Evolutionary conservation across 2,888 invertebrate genomes (phyloP), one percentile per base, ranked within the genome.

Genomic region (Cryptocephalus primarius): DNA sequence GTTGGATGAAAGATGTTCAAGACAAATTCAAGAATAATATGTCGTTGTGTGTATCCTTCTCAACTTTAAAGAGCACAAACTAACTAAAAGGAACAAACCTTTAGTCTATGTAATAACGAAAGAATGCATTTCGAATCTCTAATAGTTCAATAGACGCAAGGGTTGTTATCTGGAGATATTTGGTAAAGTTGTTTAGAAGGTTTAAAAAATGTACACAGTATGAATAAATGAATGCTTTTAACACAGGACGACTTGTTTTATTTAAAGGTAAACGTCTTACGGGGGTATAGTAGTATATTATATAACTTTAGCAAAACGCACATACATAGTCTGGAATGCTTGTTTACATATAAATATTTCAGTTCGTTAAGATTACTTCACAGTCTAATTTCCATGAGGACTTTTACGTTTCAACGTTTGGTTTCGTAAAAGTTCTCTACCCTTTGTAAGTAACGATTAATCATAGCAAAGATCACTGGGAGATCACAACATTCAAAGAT

Each of bases 41-140:
- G 51, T 51, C 12, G 36, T 36, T n/a, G n/a, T 36, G 48, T 54
- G 55, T 54, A 52, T 57, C 57, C 57, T 58, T 56, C 54, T 56
- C 45, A 54, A 54, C 49, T 53, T 54, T 48, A 47, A 54, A 52
- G 47, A 54, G 50, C 52, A 53, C 53, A 55, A 48, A 53, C 47
- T 49, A 43, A 47, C 22, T 22, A 22, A 22, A 22, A 22, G 44
- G 40, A 48, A 49, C 44, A 49, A 49, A 45, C 47, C 48, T 52
- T 49, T 44, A 46, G 45, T 43, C 39, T 48, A 44, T 42, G 31
- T 42, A 45, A 45, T 43, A 40, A 42, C 44, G 42, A 48, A 45
- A 39, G 49, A 48, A 41, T 43, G 43, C 38, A 9, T 36, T 36
- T 14, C 39, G 22, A 38, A 39, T 22, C 34, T 48, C 32, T 49